Base-by-base conservation (phyloP, 2,113 vertebrate genomes). In the Strix uralensis region DNA sequence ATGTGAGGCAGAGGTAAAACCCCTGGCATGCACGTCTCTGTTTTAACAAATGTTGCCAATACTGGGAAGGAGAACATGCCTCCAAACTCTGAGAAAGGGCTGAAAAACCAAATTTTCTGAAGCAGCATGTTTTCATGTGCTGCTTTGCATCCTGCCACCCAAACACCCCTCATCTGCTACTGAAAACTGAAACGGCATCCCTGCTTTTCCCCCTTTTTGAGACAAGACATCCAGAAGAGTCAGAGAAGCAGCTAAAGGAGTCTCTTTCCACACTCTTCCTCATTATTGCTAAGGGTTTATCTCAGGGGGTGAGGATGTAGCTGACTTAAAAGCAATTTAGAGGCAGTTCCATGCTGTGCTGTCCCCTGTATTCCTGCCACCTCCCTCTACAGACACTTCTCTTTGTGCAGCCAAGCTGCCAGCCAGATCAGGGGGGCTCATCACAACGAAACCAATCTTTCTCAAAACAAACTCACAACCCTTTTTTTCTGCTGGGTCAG, bases 281-380 rank as follows among this genome's bases (percentile, higher is more conserved):
- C 34, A 8, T 77, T 59, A 38, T 38, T 72, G 15, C 54, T 29
- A 36, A 32, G 25, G 27, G 17, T 34, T 18, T 83, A 34, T 47
- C 34, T 57, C 13, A 27, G 38, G 8, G 15, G 5, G 5, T 0
- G 2, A 69, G 40, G 32, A 61, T 27, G 36, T 9, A 40, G 5
- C 15, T 84, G 57, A 4, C 10, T 81, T 86, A 46, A 92, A 84
- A 67, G 21, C 8, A 72, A 10, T 46, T 61, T 49, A 61, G 47
- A 81, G 42, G 47, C 25, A 63, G 26, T 67, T 8, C 12, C 22
- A 22, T 27, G 22, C 7, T 0, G 0, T 74, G n/a, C 47, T 55
- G 12, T 4, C 10, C 4, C 2, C 2, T 5, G 8, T 38, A 22
- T 15, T 86, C 23, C 71, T 74, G 54, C 15, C 46, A 25, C 9